Conservation (phyloP, 2,113 vertebrate genomes). For the Capreolus pygargus region DNA sequence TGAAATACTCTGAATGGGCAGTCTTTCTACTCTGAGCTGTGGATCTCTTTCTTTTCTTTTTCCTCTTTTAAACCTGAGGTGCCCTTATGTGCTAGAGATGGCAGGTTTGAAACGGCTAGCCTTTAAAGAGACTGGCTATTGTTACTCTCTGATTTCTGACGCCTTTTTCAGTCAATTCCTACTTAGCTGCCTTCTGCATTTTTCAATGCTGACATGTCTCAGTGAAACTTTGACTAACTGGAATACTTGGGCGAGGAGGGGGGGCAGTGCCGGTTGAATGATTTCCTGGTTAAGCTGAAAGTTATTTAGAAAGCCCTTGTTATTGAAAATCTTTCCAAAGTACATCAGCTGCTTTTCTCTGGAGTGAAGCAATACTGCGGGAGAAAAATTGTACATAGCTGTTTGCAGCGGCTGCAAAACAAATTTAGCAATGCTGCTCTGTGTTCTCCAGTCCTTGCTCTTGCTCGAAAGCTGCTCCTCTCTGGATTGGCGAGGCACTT, state of each 20-base stretch:
- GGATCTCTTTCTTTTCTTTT: neutral
- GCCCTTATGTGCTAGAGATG: fast-evolving
- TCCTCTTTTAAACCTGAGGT: neutral
- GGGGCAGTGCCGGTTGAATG: neutral
- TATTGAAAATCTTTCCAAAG: conserved; percentile 64
- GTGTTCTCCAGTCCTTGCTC: neutral
- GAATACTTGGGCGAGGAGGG: neutral
- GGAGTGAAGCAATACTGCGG: neutral
- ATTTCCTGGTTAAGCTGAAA: conserved; percentile 54
- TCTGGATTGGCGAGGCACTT: neutral
- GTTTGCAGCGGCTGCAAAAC: neutral
- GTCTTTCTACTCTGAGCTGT: neutral
- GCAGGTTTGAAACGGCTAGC: neutral
- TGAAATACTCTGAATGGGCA: neutral
- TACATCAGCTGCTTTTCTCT: conserved; percentile 43
- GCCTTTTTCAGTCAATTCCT: neutral
- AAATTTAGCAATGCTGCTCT: neutral
- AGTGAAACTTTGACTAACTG: conserved; percentile 46
- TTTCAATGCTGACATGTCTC: conserved; percentile 42
- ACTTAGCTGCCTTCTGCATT: conserved; percentile 45
- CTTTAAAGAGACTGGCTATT: neutral
- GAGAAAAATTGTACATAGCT: neutral
- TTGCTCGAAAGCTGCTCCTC: neutral
- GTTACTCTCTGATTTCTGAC: neutral
- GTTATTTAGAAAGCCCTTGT: conserved; percentile 53